phyloP scores from a whole-genome alignment of 2,888 invertebrate genomes.

The Aphodius granarius region DNA sequence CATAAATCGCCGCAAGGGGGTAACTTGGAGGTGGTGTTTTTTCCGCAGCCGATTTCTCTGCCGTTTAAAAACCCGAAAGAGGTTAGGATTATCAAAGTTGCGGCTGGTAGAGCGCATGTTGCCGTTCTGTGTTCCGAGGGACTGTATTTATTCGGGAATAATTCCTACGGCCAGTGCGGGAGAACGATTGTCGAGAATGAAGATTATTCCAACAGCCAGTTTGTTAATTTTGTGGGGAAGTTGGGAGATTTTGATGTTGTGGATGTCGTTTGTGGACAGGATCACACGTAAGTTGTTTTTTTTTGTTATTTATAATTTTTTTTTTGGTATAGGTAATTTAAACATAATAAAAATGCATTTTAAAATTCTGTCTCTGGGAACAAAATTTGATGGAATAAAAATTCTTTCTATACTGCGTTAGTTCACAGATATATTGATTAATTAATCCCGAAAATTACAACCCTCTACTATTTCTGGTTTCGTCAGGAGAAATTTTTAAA shows the following conservation, averaged over 20 bases:
- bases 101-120: conserved; percentile 88
- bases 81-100: conserved; percentile 59
- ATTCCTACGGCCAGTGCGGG: conserved; percentile 93
- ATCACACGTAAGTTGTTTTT: conserved; percentile 68
- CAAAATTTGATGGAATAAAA: no score
- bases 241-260: conserved; percentile 65
- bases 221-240: conserved; percentile 66
- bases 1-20: conserved; percentile 59
- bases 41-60: conserved; percentile 71
- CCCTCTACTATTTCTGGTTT: no score
- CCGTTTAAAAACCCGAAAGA: conserved; percentile 64
- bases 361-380: no score
- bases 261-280: conserved; percentile 84
- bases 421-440: no score
- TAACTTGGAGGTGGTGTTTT: conserved; percentile 68
- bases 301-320: not conserved
- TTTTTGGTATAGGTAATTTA: no score
- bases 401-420: no score
- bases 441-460: no score
- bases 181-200: conserved; percentile 76
- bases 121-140: conserved; percentile 80
- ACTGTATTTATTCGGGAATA: conserved; percentile 82
- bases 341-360: no score
- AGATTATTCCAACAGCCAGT: conserved; percentile 67
- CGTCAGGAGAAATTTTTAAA: no score